Base-by-base conservation (phyloP, 2,113 vertebrate species). In the Calidris pygmaea region DNA sequence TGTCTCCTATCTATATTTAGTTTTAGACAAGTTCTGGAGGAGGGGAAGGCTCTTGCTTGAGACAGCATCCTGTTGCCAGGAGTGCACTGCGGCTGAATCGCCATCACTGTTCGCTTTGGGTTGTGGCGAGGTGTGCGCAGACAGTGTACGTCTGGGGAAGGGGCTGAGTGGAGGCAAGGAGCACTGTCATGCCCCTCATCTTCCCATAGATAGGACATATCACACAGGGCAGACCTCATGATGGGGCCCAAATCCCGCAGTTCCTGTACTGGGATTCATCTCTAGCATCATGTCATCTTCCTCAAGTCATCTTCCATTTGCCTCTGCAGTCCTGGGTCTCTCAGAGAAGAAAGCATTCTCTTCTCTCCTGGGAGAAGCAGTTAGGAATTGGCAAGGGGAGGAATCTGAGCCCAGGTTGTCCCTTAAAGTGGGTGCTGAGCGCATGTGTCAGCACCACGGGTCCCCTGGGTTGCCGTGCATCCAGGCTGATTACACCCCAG, bases 11-110 rank as follows among this genome's bases (percentile, higher is more conserved):
- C 60, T 90, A 63, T 92, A 60, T 92, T 86, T 93, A 83, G 67
- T 85, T 90, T 80, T 75, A 86, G 85, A n/a, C 60, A 30, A 65
- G 58, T 67, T 87, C 90, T 95, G 84, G 73, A 96, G 89, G 70
- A 95, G 72, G 76, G 45, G 32, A 78, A 88, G 56, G 47, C 24
- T 93, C 85, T 80, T 77, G 20, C 91, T 90, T 34, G 65, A 77
- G 79, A 41, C 92, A 56, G 82, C 56, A 41, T 87, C 32, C 32
- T 77, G n/a, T 86, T 77, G 63, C 59, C 3, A 9, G 55, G n/a
- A 55, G 52, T 8, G 39, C 0, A 1, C 53, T 78, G 79, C 0
- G 0, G 86, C 83, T 80, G 72, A 90, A 70, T 92, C 13, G 2
- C 29, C 3, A 0, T 30, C 35, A 3, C 35, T 1, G 1, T 60